A percentile compares a stretch with the other conserved stretches of the same genome.
Conservation (phyloP, 64 coral and sea anemone species). For the Exaiptasia diaphana region DNA sequence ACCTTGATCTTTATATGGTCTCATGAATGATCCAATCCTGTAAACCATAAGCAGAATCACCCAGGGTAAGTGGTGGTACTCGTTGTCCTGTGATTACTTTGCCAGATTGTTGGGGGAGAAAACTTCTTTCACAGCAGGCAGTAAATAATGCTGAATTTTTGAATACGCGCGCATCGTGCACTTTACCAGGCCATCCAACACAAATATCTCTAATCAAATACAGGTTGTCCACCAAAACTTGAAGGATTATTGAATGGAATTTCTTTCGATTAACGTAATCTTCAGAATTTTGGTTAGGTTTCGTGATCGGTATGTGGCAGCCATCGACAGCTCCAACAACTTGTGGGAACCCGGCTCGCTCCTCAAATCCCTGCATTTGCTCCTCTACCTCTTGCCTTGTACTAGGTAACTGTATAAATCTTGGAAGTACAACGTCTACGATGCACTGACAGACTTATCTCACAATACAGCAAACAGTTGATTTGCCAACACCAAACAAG, state of each 20-base stretch:
- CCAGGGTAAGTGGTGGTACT: background rate
- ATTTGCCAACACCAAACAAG: no score
- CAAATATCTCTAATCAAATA: no score
- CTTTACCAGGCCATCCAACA: no score
- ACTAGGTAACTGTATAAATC: background rate
- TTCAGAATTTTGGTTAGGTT: background rate
- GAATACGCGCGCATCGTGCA: no score
- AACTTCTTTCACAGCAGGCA: background rate
- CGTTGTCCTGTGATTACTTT: background rate
- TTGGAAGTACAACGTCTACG: background rate
- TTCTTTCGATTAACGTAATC: conserved; percentile 1
- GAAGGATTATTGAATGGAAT: no score
- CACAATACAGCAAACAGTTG: no score
- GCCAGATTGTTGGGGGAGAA: background rate
- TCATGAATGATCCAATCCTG: background rate
- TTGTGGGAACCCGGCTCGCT: background rate
- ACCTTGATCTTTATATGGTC: no score
- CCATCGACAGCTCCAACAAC: no score
- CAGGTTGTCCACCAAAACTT: no score
- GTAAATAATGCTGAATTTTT: no score
- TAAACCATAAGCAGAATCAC: background rate
- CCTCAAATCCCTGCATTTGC: background rate
- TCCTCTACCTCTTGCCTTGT: background rate
- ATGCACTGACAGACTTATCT: no score
- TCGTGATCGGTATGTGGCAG: background rate